These are phyloP conservation scores for Eciton burchellii DNA, from an alignment of 1,140 invertebrate genomes.

Conservation along the genomic window DNA sequence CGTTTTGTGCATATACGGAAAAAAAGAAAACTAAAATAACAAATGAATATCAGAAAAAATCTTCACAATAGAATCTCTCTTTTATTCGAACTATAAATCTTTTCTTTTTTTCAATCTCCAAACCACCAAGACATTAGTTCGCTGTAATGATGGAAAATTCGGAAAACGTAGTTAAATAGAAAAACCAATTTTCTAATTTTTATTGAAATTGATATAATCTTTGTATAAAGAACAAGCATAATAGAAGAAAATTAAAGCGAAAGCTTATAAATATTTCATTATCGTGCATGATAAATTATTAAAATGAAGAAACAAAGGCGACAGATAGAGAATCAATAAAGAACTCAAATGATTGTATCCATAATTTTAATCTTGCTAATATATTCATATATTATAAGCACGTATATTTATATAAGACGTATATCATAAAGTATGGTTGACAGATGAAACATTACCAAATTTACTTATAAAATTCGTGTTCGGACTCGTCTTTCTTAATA, in stretches of 20 bases:
- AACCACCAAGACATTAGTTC: background rate
- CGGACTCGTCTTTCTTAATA: slow-evolving; percentile 99
- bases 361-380: slow-evolving; percentile 40
- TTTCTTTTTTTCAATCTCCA: background rate
- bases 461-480: slow-evolving; percentile 99
- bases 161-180: background rate
- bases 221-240: background rate
- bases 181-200: slow-evolving; percentile 4
- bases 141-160: background rate
- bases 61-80: background rate
- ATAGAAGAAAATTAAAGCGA: background rate
- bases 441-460: slow-evolving; percentile 10
- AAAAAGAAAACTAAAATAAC: slow-evolving; percentile 4
- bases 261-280: background rate
- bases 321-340: background rate
- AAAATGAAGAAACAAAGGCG: background rate
- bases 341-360: background rate
- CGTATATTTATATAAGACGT: background rate
- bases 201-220: slow-evolving; percentile 1
- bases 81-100: background rate
- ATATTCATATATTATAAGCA: slow-evolving; percentile 22
- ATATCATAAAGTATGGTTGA: background rate
- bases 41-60: slow-evolving; percentile 14
- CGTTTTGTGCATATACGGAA: too few species aligned
- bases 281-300: background rate